These are phyloP conservation scores for Trisateles emortualis DNA, from an alignment of 2,888 invertebrate species.

Conservation along the genomic window DNA sequence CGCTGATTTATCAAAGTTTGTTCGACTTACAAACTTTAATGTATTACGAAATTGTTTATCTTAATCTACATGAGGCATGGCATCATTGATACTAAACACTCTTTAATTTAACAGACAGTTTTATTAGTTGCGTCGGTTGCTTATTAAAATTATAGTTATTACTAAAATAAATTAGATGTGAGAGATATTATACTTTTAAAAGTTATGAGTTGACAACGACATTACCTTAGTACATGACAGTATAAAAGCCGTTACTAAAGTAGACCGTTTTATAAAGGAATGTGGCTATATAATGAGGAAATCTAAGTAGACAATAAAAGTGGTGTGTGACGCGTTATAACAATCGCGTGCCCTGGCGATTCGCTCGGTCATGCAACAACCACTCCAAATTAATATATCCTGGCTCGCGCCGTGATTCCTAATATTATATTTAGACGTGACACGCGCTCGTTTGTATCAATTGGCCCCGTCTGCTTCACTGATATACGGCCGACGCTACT, in stretches of 20 bases:
- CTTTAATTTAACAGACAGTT: not conserved
- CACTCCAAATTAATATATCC: conserved; percentile 86
- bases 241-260: conserved; percentile 18
- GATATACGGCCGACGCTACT: conserved; percentile 85
- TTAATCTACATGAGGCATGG: not conserved
- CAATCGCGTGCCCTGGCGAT: conserved; percentile 61
- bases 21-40: conserved; percentile 13
- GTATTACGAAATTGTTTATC: not conserved
- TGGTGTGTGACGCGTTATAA: conserved; percentile 41
- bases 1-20: conserved; percentile 18
- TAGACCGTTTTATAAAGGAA: conserved; percentile 39
- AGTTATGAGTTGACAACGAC: too few relatives aligned
- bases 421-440: conserved; percentile 88
- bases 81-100: not conserved
- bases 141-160: too few relatives aligned
- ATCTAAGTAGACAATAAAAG: conserved; percentile 44
- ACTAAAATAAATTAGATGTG: too few relatives aligned
- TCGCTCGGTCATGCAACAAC: conserved; percentile 74
- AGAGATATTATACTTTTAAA: too few relatives aligned
- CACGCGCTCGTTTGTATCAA: conserved; percentile 87
- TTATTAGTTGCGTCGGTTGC: too few relatives aligned
- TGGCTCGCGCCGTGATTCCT: conserved; percentile 87
- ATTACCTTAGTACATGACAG: not conserved
- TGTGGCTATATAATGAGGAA: conserved; percentile 45
- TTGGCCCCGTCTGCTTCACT: conserved; percentile 83